Base-by-base conservation (phyloP, 2,113 vertebrate genomes). In the Engraulis encrasicolus region DNA sequence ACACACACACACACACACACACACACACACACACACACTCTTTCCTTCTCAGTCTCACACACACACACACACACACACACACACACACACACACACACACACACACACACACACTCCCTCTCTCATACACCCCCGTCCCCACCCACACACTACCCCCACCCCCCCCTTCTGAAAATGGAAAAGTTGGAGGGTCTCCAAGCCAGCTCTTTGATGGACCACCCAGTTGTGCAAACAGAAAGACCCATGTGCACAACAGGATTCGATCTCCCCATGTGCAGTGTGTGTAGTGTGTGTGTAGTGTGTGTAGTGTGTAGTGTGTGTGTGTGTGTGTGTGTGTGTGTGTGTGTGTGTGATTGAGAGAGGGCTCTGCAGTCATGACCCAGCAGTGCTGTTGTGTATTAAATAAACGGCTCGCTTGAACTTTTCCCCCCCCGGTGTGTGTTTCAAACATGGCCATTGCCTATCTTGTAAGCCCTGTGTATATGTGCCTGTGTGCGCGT, bases 191-290 rank as follows among this genome's bases (percentile, higher is more conserved):
- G 80, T 19, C 83, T 94, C 91, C 91, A 87, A 83, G 84, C 87
- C 86, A 19, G 23, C 20, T 74, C 82, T 89, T 92, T 90, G 86
- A 84, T 89, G 90, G 95, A 96, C 96, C 96, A 96, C 96, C 96
- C 95, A 96, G 94, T 87, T 88, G 79, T 94, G 90, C 0, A 0
- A 81, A 89, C 89, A 94, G 92, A 23, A 91, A 91, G 94, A 96
- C 94, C 91, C 94, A 95, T 93, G 94, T 95, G 94, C 93, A 92
- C 86, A 86, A 90, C 78, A 91, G 92, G 92, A 88, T 91, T 83
- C 85, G 86, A 91, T 82, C 78, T 83, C 2, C 84, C n/a, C n/a
- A n/a, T n/a, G n/a, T n/a, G n/a, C n/a, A n/a, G n/a, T n/a, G 50
- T 54, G 50, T n/a, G n/a, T n/a, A n/a, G 40, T 45, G 40, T 45